phyloP scores from a whole-genome alignment of 2,797 vertebrate species.

The Miichthys miiuy region DNA sequence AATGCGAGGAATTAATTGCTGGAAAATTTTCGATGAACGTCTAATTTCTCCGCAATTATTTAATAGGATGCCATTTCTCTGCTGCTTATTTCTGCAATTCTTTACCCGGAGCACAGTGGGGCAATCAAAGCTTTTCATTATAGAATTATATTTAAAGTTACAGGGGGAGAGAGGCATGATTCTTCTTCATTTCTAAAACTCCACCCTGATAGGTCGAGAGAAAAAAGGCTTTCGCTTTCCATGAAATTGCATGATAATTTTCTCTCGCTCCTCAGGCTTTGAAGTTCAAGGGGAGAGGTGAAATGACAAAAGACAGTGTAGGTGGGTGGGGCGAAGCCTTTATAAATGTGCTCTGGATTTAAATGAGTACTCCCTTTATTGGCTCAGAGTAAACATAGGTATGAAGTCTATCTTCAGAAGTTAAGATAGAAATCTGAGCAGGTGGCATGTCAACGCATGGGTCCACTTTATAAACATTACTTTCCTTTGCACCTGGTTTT shows the following conservation, averaged over 20 bases:
- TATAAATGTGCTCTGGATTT: conserved; percentile 49
- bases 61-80: conserved; percentile 73
- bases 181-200: conserved; percentile 60
- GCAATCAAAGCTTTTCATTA: conserved; percentile 81
- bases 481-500: conserved; percentile 60
- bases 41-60: conserved; percentile 80
- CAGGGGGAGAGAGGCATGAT: conserved; percentile 39
- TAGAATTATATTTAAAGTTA: conserved; percentile 75
- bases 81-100: conserved; percentile 60
- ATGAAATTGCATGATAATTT: conserved; percentile 77
- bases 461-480: conserved; percentile 68
- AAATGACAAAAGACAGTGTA: conserved; percentile 62
- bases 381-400: conserved; percentile 62
- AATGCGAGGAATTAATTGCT: conserved; percentile 69
- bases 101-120: conserved; percentile 52
- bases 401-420: conserved; percentile 62
- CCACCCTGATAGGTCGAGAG: conserved; percentile 70
- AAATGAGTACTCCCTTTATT: conserved; percentile 48
- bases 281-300: conserved; percentile 78
- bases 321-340: conserved; percentile 38
- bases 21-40: conserved; percentile 73
- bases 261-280: conserved; percentile 64
- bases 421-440: conserved; percentile 61
- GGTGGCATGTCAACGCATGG: conserved; percentile 49
- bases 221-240: conserved; percentile 70